These are phyloP conservation scores for Zygogramma bicolorata DNA, from an alignment of 2,888 invertebrate species.

Conservation along the genomic window DNA sequence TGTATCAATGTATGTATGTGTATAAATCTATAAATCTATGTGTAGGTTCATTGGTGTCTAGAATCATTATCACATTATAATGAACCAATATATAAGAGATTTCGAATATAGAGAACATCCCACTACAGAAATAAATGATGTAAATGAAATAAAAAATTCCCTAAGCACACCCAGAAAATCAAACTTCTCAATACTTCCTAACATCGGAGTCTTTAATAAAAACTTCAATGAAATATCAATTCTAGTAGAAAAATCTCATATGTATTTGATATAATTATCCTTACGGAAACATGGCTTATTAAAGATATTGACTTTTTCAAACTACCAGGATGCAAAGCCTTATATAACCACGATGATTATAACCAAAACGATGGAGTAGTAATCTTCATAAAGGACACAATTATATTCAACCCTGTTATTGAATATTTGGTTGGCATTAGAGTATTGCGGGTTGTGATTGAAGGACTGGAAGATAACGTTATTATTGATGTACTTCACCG, in stretches of 20 bases:
- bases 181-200: constrained; percentile 4
- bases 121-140: constrained; percentile 7
- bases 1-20: no score
- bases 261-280: not conserved
- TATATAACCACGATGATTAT: not conserved
- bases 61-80: not conserved
- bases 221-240: constrained; percentile 1
- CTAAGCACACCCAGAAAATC: not conserved
- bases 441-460: constrained; percentile 3
- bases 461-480: constrained; percentile 3
- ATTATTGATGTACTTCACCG: no score
- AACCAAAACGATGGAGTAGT: not conserved
- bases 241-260: not conserved
- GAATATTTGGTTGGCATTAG: not conserved
- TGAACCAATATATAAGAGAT: constrained; percentile 2
- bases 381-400: not conserved
- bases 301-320: not conserved
- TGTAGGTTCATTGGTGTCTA: no score
- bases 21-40: no score
- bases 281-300: constrained; percentile 10
- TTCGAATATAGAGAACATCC: not conserved
- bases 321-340: not conserved
- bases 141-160: not conserved
- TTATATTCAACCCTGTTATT: not conserved
- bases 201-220: not conserved